Base-by-base conservation (phyloP, 2,113 vertebrate genomes). In the Larimichthys crocea region DNA sequence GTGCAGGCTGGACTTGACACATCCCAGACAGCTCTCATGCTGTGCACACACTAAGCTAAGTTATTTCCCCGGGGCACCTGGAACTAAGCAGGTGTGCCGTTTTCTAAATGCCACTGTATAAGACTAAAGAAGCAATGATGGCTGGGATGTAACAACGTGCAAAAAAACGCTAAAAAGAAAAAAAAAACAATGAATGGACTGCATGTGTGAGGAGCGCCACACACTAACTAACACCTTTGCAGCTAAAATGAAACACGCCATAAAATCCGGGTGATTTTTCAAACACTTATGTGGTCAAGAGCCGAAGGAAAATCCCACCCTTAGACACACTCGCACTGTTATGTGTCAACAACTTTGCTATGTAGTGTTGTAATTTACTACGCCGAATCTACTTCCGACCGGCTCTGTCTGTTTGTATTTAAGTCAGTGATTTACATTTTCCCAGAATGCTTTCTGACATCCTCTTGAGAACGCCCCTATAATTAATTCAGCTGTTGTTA, bases 221-320 rank as follows among this genome's bases (percentile, higher is more conserved):
- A 86, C 82, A 74, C 74, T 72, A 74, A 67, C 83, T 63, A 79
- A 86, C 88, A 77, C 80, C 71, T 76, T 69, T 59, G 35, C 69
- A 81, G 66, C 71, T 74, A 74, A 90, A 92, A 94, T 92, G 91
- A 92, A 94, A 93, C 91, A 93, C 93, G 3, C 87, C 81, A 83
- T 94, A 90, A 94, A 93, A 87, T 75, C 35, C 7, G 74, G 44
- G 63, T 19, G 73, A 76, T 61, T 86, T 88, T 80, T 79, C n/a
- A 64, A 65, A 82, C 65, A 74, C 60, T 79, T 83, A 20, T 9
- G 35, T 7, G 49, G 75, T 75, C 79, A 77, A 74, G 52, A 52
- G 24, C 59, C 40, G 44, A 29, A 63, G 22, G 11, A 74, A 82
- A 76, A 75, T 35, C 76, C n/a, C 69, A 65, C 63, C 44, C 62